Base-by-base conservation (phyloP, 2,888 invertebrate genomes). In the Chymomyza caudatula region DNA sequence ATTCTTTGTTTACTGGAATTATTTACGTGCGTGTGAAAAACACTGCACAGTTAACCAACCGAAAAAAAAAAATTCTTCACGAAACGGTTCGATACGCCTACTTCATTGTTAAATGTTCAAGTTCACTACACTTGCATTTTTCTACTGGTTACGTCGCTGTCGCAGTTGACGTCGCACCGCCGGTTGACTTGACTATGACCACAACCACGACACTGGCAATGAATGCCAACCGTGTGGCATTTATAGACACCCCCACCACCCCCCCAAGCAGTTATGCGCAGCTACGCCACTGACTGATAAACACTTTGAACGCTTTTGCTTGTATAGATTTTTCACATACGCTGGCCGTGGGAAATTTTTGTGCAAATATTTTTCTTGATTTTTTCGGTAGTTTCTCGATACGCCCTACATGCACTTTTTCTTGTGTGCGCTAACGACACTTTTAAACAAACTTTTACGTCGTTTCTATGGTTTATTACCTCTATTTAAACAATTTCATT, bases 251-350 rank as follows among this genome's bases (percentile, higher is more conserved):
- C 17, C 55, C 37, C 19, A 37, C 29, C 23, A 37, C 55, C 15
- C 15, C 22, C 29, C 54, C 23, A 57, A 44, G 8, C 3, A 11
- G 43, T 5, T 20, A 47, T 37, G 29, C 29, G 29, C 29, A 37
- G 29, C 29, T 37, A 51, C 60, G 64, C 55, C 62, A 60, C 63
- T 68, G 43, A 60, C 66, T 69, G 78, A 84, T 77, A 80, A 84
- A 78, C 65, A 69, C 55, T 67, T 52, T 67, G 29, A 11, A 37
- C 29, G 29, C 29, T 53, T 58, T 37, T 47, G 55, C 51, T 60
- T 69, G 67, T 79, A 79, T 79, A 61, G 79, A 79, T 79, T 79
- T 79, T 79, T 84, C 79, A 76, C 85, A 73, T 67, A 60, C 66
- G 71, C 63, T 65, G 29, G 11, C 29, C 29, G 29, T 37, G 29